Conservation (phyloP, 2,888 invertebrate genomes). For the Andrena praecox region DNA sequence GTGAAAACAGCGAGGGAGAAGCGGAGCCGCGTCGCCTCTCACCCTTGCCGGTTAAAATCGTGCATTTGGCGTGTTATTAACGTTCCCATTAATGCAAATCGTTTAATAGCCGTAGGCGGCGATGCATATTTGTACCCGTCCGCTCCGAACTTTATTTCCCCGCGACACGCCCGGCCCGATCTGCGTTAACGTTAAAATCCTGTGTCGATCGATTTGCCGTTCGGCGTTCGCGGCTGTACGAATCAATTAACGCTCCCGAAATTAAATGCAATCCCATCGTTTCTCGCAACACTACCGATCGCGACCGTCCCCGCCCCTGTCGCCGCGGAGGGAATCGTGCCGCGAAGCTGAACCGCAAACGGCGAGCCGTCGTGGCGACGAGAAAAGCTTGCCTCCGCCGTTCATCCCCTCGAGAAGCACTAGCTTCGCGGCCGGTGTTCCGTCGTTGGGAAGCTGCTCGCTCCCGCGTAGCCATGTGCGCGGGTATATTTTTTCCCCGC, state of each 20-base stretch:
- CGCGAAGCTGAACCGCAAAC: slow-evolving; percentile 12
- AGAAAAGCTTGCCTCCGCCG: neutral
- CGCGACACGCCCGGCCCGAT: slow-evolving; percentile 1
- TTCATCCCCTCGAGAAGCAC: slow-evolving; percentile 11
- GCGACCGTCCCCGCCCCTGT: neutral
- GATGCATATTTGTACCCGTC: slow-evolving; percentile 3
- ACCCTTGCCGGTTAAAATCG: neutral
- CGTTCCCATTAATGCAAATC: slow-evolving; percentile 17
- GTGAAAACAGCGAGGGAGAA: neutral
- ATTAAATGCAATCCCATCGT: neutral
- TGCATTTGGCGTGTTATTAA: slow-evolving; percentile 18
- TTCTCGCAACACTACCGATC: neutral
- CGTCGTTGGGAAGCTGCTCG: neutral
- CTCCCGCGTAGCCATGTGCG: slow-evolving; percentile 12
- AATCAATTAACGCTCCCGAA: neutral
- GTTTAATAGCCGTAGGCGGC: neutral
- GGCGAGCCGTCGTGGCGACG: neutral
- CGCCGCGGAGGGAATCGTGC: slow-evolving; percentile 19
- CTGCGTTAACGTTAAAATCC: slow-evolving; percentile 5
- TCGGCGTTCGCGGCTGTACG: neutral
- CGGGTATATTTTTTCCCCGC: neutral
- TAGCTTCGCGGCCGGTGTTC: slow-evolving; percentile 18
- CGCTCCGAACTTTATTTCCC: neutral
- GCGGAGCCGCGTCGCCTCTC: neutral
- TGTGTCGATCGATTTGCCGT: neutral